Base-by-base conservation (phyloP, 2,888 invertebrate species). In the Dermolepida albohirtum region DNA sequence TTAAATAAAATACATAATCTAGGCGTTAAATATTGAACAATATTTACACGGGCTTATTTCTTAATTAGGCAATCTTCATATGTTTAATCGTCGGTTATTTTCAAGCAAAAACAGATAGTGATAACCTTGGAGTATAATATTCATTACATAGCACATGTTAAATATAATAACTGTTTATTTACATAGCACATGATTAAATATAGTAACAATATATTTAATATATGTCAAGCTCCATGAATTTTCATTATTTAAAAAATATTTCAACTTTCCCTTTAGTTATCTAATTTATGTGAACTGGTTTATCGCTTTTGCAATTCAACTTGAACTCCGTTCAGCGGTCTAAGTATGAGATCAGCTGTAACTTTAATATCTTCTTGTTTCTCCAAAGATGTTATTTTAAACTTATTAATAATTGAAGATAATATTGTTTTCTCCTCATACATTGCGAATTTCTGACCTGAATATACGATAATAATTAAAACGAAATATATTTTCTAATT, bases 401-500 rank as follows among this genome's bases (percentile, higher is more conserved):
- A 77, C 40, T 74, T 72, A 51, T 75, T 70, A 41, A 77, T 55
- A 39, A 77, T 72, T 29, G 74, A 66, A 8, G 76, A 69, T 14
- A 77, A 55, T 7, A 77, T 57, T 2, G 73, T 72, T 66, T 77
- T 77, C 57, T 77, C 75, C 69, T 76, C 76, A 39, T 75, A 63
- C 59, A 75, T 68, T 0, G 76, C 76, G 54, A 76, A 77, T 65
- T 75, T 77, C 66, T 77, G 77, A 66, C 76, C 76, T 76, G 51
- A 41, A 22, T 2, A n/a, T 22, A 39, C 16, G n/a, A 41, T 5
- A 17, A 41, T 11, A 2, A 17, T 17, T 4, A n/a, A 16, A 17
- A 16, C 11, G 10, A 1, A 17, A n/a, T 11, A 6, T 12, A 16
- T 11, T 11, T 22, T 16, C 16, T 14, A 34, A 2, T 10, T n/a